Percentiles rank a stretch among this genome's conserved stretches.
phyloP scores from a whole-genome alignment of 2,113 vertebrate genomes.

The Anas platyrhynchos region DNA sequence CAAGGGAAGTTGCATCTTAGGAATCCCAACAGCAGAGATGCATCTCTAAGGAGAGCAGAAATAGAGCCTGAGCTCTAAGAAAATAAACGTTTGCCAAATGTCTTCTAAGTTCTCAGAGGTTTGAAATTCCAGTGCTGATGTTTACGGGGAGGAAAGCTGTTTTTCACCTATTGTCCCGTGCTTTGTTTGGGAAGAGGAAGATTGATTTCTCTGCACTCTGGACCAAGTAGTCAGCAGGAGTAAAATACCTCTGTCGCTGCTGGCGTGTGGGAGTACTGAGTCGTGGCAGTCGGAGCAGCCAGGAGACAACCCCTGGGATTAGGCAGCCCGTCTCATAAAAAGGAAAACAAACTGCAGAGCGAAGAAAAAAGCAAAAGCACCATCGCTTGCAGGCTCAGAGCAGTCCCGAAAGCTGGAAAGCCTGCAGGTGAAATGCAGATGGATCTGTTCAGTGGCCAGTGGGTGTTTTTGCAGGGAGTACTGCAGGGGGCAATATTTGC shows the following conservation, averaged over 20 bases:
- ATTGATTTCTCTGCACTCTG: neutral
- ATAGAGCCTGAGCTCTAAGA: neutral
- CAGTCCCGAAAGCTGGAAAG: neutral
- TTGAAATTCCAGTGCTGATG: neutral
- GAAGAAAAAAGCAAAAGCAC: neutral
- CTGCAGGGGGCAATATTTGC: slow-evolving; percentile 77
- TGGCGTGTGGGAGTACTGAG: neutral
- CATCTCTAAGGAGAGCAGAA: neutral
- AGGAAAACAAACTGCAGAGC: neutral
- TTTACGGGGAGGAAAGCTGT: neutral
- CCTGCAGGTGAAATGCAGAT: neutral
- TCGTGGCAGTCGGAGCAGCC: neutral
- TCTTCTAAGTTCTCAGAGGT: neutral
- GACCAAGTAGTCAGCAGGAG: neutral
- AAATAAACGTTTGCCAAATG: neutral
- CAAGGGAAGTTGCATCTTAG: neutral
- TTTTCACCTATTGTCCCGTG: neutral
- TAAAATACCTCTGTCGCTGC: neutral
- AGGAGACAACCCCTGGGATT: neutral
- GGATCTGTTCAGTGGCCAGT: neutral
- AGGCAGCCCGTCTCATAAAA: neutral
- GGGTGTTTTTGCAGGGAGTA: slow-evolving; percentile 23
- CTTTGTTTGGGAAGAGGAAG: neutral
- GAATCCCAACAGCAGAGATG: neutral
- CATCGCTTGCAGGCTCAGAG: neutral